Percentiles rank a stretch among this genome's conserved stretches.
These are phyloP conservation scores for Spheniscus mendiculus DNA, from an alignment of 2,113 vertebrate genomes.

Conservation along the genomic window DNA sequence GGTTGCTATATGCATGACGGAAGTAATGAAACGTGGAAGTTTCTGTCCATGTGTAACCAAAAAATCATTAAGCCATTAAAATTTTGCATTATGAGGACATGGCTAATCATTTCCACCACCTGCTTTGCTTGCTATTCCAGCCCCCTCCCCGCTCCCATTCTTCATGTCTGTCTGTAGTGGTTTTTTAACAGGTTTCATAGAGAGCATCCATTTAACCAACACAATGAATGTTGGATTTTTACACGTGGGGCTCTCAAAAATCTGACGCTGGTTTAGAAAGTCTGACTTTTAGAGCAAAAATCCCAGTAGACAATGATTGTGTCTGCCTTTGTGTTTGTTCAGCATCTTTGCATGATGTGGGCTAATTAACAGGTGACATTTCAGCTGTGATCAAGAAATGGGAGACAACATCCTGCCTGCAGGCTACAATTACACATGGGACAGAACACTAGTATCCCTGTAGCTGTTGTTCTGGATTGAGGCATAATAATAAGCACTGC, in stretches of 20 bases:
- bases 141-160: background rate
- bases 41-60: background rate
- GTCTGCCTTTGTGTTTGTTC: conserved; percentile 15
- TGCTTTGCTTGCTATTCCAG: background rate
- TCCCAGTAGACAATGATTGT: background rate
- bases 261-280: background rate
- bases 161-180: background rate
- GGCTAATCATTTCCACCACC: background rate
- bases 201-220: background rate
- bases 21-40: background rate
- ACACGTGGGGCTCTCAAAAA: background rate
- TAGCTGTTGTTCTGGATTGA: conserved; percentile 1
- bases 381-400: conserved; percentile 47
- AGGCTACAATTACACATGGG: background rate
- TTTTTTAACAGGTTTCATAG: background rate
- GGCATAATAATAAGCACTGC: background rate
- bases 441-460: background rate
- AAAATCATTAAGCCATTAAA: background rate
- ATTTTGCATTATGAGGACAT: background rate
- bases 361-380: conserved; percentile 56
- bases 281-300: background rate
- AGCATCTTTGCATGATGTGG: background rate
- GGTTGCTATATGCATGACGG: background rate
- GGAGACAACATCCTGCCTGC: conserved; percentile 35
- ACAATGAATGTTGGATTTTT: background rate